Evolutionary conservation across 1,140 invertebrate genomes (phyloP).

Genomic region (Limonius californicus): DNA sequence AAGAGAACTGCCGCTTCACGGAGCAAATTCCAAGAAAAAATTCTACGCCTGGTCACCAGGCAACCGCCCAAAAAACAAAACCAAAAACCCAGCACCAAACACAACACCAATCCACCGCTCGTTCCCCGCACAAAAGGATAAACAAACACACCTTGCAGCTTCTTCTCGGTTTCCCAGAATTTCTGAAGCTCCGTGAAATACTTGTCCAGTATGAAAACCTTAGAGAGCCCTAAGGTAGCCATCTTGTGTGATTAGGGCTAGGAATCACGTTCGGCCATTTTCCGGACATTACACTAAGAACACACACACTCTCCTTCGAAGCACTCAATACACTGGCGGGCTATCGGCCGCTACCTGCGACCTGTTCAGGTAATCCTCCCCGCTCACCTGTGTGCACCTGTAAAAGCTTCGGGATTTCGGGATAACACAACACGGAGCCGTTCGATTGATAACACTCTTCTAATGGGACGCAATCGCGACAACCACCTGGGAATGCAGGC

Average conservation of each 20-base stretch:
- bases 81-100: background rate
- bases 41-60: background rate
- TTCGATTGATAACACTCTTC: background rate
- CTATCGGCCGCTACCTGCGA: conserved; percentile 32
- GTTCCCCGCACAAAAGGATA: background rate
- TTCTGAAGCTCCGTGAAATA: conserved; percentile 95
- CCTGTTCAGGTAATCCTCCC: conserved; percentile 32
- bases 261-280: conserved; percentile 36
- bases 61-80: background rate
- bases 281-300: conserved; percentile 36
- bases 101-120: background rate
- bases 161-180: conserved; percentile 95
- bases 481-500: too few species aligned
- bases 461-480: background rate
- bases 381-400: conserved; percentile 37
- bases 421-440: background rate
- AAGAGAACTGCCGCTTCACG: too few species aligned
- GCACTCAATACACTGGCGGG: conserved; percentile 18
- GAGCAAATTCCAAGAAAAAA: too few species aligned
- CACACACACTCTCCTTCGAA: conserved; percentile 20
- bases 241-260: conserved; percentile 50
- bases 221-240: conserved; percentile 89
- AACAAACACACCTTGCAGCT: conserved; percentile 76
- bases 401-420: background rate
- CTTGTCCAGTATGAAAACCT: conserved; percentile 96